Percentiles rank a stretch among this genome's conserved stretches.
phyloP scores from a whole-genome alignment of 1,140 invertebrate genomes.

The Cylas formicarius region DNA sequence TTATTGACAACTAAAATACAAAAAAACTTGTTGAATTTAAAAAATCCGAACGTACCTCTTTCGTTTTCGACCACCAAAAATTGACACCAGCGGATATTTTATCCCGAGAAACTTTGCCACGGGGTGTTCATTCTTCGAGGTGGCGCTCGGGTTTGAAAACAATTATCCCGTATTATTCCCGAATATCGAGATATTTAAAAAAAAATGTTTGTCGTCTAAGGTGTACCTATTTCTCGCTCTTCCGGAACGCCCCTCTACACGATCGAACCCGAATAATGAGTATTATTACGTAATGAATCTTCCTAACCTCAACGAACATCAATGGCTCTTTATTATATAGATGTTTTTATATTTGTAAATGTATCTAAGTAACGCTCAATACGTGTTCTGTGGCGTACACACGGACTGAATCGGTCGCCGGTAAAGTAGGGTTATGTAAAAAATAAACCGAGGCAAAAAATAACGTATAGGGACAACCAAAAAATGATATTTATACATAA shows the following conservation, averaged over 20 bases:
- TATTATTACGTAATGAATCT: neutral
- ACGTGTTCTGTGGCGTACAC: constrained; percentile 31
- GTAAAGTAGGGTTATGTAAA: neutral
- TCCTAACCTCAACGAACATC: constrained; percentile 20
- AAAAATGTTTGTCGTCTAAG: neutral
- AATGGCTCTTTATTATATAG: constrained; percentile 28
- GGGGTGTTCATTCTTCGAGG: too few relatives aligned
- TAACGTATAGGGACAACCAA: constrained; percentile 14
- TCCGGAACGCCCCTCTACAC: neutral
- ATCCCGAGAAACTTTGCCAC: too few relatives aligned
- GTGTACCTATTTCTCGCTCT: constrained; percentile 3
- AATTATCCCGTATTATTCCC: neutral
- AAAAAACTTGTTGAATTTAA: too few relatives aligned
- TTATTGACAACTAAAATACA: too few relatives aligned
- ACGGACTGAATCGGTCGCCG: constrained; percentile 4
- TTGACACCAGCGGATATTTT: too few relatives aligned
- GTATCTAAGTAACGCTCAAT: constrained; percentile 39
- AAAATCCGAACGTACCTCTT: too few relatives aligned
- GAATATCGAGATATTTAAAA: neutral
- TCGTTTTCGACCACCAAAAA: too few relatives aligned
- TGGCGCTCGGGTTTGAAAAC: neutral
- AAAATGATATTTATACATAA: constrained; percentile 35
- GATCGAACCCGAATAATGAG: neutral
- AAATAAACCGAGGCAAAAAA: constrained; percentile 3
- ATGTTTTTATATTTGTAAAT: constrained; percentile 41